phyloP scores from a whole-genome alignment of 2,888 invertebrate genomes.

The Oasisia sp. region DNA sequence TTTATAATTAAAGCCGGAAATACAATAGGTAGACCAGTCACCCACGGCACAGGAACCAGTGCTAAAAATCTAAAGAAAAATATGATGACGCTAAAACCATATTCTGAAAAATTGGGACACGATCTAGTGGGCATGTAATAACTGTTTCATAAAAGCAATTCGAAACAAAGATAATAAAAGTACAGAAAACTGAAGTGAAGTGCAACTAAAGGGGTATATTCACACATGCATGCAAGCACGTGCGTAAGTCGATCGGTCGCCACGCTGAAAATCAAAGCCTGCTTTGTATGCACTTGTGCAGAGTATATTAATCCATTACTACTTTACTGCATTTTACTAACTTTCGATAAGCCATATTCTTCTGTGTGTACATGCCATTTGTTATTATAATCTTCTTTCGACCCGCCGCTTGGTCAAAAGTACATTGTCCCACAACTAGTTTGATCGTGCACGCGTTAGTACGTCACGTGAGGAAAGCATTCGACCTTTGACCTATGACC shows the following conservation, averaged over 20 bases:
- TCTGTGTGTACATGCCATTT: background rate
- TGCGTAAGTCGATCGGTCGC: background rate
- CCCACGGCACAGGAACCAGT: too few species aligned
- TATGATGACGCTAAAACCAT: too few species aligned
- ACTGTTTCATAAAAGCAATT: too few species aligned
- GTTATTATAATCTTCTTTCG: background rate
- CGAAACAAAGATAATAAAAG: too few species aligned
- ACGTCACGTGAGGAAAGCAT: background rate
- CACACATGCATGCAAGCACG: too few species aligned
- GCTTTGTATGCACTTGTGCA: background rate
- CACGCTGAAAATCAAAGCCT: background rate
- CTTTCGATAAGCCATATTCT: background rate
- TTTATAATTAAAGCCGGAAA: too few species aligned
- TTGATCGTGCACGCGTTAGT: background rate
- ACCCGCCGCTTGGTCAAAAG: background rate
- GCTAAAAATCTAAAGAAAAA: too few species aligned
- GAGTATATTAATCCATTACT: background rate
- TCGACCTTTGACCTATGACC: constrained; percentile 1
- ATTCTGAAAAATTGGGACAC: too few species aligned
- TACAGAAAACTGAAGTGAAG: too few species aligned
- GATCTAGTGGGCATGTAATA: too few species aligned
- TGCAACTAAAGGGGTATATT: too few species aligned
- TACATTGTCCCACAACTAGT: background rate
- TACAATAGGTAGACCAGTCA: too few species aligned
- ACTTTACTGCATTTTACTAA: background rate